Evolutionary conservation across 2,888 invertebrate species (phyloP).

Genomic region (Clepsis dumicolana): DNA sequence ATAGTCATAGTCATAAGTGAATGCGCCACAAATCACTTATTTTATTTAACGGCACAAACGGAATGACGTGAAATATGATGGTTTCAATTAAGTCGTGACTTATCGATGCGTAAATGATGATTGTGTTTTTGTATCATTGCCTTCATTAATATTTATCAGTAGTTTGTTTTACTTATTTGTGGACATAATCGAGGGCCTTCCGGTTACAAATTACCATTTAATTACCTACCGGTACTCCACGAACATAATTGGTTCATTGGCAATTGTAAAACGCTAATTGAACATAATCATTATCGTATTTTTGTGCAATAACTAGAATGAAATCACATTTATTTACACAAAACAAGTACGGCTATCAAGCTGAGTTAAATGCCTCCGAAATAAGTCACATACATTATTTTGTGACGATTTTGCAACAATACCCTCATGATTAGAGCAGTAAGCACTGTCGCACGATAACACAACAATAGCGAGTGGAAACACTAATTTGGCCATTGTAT

Average conservation of each 20-base stretch:
- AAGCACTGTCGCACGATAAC: slow-evolving; percentile 55
- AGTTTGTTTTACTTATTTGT: slow-evolving; percentile 13
- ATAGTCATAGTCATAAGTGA: background rate
- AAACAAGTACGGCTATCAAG: slow-evolving; percentile 1
- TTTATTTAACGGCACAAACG: background rate
- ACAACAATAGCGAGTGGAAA: slow-evolving; percentile 67
- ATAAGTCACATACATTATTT: slow-evolving; percentile 17
- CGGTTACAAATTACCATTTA: slow-evolving; percentile 16
- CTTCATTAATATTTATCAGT: slow-evolving; percentile 9
- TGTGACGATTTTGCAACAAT: slow-evolving; percentile 45
- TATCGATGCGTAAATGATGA: background rate
- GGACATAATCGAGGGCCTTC: slow-evolving; percentile 14
- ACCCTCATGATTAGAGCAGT: slow-evolving; percentile 49
- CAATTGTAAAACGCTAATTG: background rate
- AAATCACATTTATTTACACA: background rate
- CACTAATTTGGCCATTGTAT: slow-evolving; percentile 73
- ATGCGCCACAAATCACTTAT: background rate
- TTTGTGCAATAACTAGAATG: background rate
- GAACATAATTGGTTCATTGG: background rate
- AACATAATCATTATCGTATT: background rate
- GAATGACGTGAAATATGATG: background rate
- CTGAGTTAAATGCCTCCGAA: background rate
- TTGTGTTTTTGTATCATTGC: background rate
- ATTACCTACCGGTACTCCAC: background rate
- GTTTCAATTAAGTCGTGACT: background rate